Base-by-base conservation (phyloP, 2,113 vertebrate genomes). In the Sylvicapra grimmia region DNA sequence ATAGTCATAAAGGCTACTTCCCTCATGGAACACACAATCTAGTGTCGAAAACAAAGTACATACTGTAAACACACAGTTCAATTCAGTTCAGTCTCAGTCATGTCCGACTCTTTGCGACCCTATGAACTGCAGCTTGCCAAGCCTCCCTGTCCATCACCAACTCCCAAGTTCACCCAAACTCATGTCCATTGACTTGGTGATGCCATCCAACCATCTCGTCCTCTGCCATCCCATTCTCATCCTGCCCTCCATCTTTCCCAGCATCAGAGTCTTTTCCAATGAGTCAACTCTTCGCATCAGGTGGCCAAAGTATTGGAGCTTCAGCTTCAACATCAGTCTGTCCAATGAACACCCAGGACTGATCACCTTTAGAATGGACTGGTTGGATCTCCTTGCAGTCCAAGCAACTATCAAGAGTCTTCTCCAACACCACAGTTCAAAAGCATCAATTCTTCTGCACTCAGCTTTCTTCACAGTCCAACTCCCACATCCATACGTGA, bases 91-190 rank as follows among this genome's bases (percentile, higher is more conserved):
- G 29, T 63, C 16, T 68, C 33, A 68, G 63, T n/a, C 2, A 0
- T 68, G 33, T 19, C 63, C 0, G 7, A 68, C 33, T n/a, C 16
- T 65, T 65, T 9, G 16, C 0, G 1, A 10, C 8, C 33, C 31
- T 4, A 10, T 68, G 33, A 68, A 68, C 2, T 33, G 4, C 16
- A 68, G 63, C 33, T n/a, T 18, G 4, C 8, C 31, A 68, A n/a
- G 16, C 63, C 33, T n/a, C 33, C 16, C 4, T n/a, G 63, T 9
- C 8, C 33, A 68, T n/a, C 16, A 68, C 8, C 16, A 68, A 19
- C 33, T 63, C 63, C 63, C 8, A 9, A 68, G 8, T 19, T 10
- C 63, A 68, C 16, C 16, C 63, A 33, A 68, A 68, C 16, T n/a
- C 63, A 68, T 19, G 33, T 19, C 33, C 33, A n/a, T 68, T 68